A percentile compares a stretch with the other conserved stretches of the same genome.
These are phyloP conservation scores for Mayetiola destructor DNA, from an alignment of 2,888 invertebrate genomes.

Conservation along the genomic window DNA sequence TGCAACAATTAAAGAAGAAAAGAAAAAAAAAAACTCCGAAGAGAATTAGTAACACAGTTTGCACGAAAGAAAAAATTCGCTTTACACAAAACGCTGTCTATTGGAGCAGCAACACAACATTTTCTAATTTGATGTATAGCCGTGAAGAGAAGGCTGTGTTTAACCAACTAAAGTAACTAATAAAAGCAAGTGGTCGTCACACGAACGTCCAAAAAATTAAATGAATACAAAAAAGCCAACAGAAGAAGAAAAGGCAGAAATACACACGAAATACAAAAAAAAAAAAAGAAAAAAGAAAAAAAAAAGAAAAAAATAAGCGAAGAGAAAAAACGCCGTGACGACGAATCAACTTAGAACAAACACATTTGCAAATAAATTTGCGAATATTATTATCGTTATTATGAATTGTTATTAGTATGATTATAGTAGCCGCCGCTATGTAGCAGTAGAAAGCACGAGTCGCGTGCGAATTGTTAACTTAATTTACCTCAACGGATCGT, in stretches of 20 bases:
- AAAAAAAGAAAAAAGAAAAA: too few relatives aligned
- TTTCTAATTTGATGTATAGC: slow-evolving; percentile 11
- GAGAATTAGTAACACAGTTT: background rate
- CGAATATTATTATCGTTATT: slow-evolving; percentile 1
- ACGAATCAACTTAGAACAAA: slow-evolving; percentile 10
- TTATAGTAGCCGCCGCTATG: slow-evolving; percentile 7
- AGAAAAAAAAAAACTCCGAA: background rate
- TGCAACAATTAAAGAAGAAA: background rate
- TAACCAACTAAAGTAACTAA: slow-evolving; percentile 11
- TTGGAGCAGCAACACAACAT: slow-evolving; percentile 8
- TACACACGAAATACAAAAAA: too few relatives aligned
- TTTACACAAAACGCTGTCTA: slow-evolving; percentile 5
- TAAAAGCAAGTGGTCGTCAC: slow-evolving; percentile 12
- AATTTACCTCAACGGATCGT: too few relatives aligned
- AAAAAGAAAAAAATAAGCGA: slow-evolving; percentile 8
- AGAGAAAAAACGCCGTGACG: slow-evolving; percentile 1
- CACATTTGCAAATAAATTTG: slow-evolving; percentile 6
- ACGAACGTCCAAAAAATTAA: slow-evolving; percentile 8
- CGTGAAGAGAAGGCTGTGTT: slow-evolving; percentile 9
- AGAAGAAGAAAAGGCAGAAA: too few relatives aligned
- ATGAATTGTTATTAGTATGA: slow-evolving; percentile 12
- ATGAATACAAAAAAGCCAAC: too few relatives aligned
- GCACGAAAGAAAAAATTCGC: background rate
- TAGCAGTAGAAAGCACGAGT: too few relatives aligned
- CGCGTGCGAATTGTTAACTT: too few relatives aligned